phyloP scores from a whole-genome alignment of 2,888 invertebrate genomes.

The Eledone cirrhosa region DNA sequence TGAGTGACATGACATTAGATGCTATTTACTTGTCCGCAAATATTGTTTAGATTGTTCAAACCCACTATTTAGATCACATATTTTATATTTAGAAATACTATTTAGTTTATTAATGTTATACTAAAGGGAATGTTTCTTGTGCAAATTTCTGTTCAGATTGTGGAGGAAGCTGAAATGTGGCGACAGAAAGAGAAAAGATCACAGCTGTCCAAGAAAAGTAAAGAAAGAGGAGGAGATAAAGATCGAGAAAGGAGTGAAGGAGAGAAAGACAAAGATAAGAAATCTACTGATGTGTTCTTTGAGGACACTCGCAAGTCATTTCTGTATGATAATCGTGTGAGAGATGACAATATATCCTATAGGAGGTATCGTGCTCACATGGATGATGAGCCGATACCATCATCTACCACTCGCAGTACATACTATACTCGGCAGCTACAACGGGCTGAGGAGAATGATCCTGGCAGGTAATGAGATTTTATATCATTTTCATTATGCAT shows the following conservation, averaged over 20 bases:
- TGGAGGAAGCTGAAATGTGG: constrained; percentile 60
- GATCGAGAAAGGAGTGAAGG: constrained; percentile 23
- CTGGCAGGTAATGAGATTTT: constrained; percentile 44
- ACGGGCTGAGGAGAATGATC: constrained; percentile 48
- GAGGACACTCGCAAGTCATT: constrained; percentile 35
- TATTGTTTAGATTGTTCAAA: too few relatives aligned
- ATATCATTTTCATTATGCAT: constrained; percentile 8
- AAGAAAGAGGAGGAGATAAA: neutral
- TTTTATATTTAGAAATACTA: too few relatives aligned
- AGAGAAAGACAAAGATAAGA: constrained; percentile 12
- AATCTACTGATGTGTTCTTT: constrained; percentile 3
- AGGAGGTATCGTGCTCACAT: constrained; percentile 47
- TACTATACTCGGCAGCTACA: constrained; percentile 54
- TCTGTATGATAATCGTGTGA: constrained; percentile 37
- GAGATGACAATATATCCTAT: constrained; percentile 24
- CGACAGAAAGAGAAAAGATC: constrained; percentile 34
- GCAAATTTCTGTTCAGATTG: constrained; percentile 40
- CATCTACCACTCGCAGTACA: constrained; percentile 35
- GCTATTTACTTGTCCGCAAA: too few relatives aligned
- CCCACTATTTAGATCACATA: too few relatives aligned
- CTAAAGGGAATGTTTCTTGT: neutral
- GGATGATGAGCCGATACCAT: constrained; percentile 44
- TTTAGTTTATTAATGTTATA: too few relatives aligned
- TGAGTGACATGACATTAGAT: too few relatives aligned
- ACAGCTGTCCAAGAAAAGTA: constrained; percentile 14